phyloP scores from a whole-genome alignment of 2,797 vertebrate species.

The Chelon auratus region DNA sequence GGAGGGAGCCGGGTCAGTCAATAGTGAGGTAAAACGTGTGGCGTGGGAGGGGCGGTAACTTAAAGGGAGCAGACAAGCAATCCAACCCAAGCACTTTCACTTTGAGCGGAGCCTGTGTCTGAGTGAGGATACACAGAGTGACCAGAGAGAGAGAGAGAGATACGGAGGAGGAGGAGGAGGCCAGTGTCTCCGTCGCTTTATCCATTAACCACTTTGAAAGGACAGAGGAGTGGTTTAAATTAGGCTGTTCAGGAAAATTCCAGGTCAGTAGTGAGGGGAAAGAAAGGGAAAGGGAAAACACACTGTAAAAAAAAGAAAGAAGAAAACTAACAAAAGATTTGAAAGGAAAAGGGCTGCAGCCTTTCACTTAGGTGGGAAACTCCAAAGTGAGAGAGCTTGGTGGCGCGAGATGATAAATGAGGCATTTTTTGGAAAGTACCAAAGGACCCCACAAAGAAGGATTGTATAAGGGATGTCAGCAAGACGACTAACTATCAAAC shows the following conservation, averaged over 20 bases:
- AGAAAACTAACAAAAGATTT: slow-evolving; percentile 62
- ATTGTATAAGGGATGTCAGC: slow-evolving; percentile 62
- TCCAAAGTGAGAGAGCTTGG: slow-evolving; percentile 76
- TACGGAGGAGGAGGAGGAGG: slow-evolving; percentile 57
- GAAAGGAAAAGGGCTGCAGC: slow-evolving; percentile 62
- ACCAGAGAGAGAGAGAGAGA: slow-evolving; percentile 56
- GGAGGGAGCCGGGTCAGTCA: slow-evolving; percentile 74
- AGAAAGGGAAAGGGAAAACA: slow-evolving; percentile 47
- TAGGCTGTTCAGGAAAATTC: slow-evolving; percentile 64
- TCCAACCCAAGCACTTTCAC: slow-evolving; percentile 81
- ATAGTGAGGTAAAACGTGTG: slow-evolving; percentile 82
- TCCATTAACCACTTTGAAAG: slow-evolving; percentile 68
- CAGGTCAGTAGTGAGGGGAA: slow-evolving; percentile 67
- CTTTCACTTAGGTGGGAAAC: slow-evolving; percentile 76
- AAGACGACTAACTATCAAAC: slow-evolving; percentile 54
- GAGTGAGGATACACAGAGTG: slow-evolving; percentile 66
- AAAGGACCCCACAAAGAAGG: slow-evolving; percentile 61
- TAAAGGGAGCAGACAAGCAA: slow-evolving; percentile 77
- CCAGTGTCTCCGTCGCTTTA: slow-evolving; percentile 59
- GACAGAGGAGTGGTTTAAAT: slow-evolving; percentile 59
- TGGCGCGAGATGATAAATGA: slow-evolving; percentile 71
- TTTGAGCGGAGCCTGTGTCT: slow-evolving; percentile 73
- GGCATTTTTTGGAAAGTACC: slow-evolving; percentile 79
- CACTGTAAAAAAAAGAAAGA: slow-evolving; percentile 25
- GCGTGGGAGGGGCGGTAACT: slow-evolving; percentile 78